Conservation (phyloP, 2,797 vertebrate genomes). For the Alcedo quadribrachys region DNA sequence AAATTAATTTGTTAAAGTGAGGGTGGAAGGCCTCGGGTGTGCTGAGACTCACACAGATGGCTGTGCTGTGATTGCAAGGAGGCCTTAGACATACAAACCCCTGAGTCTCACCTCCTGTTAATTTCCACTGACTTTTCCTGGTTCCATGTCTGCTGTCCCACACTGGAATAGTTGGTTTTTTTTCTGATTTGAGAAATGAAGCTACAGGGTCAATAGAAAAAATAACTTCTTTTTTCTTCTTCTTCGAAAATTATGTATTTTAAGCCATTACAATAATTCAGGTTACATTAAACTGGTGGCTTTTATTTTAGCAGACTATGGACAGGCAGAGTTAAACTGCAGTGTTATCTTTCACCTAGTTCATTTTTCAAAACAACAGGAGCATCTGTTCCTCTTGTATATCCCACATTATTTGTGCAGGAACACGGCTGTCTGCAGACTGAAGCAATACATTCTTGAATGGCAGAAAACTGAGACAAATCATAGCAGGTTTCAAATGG, state of each 20-base stretch:
- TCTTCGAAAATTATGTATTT: not conserved
- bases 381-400: not conserved
- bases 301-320: not conserved
- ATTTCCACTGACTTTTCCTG: not conserved
- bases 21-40: slow-evolving; percentile 53
- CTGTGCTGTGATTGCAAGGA: not conserved
- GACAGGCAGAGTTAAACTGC: not conserved
- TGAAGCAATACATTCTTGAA: not conserved
- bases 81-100: not conserved
- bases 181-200: not conserved
- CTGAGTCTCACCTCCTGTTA: not conserved
- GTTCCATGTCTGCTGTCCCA: not conserved
- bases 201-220: not conserved
- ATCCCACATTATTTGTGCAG: not conserved
- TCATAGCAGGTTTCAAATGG: not conserved
- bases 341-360: not conserved
- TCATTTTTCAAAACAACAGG: not conserved
- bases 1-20: slow-evolving; percentile 66
- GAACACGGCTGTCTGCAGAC: not conserved
- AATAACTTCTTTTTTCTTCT: not conserved
- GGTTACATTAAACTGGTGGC: not conserved
- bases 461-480: not conserved
- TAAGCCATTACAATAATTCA: not conserved
- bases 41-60: not conserved
- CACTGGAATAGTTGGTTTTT: not conserved